A percentile compares a stretch with the other conserved stretches of the same genome.
These are phyloP conservation scores for Stenopsyche tienmushanensis DNA, from an alignment of 1,140 invertebrate genomes.

Conservation along the genomic window DNA sequence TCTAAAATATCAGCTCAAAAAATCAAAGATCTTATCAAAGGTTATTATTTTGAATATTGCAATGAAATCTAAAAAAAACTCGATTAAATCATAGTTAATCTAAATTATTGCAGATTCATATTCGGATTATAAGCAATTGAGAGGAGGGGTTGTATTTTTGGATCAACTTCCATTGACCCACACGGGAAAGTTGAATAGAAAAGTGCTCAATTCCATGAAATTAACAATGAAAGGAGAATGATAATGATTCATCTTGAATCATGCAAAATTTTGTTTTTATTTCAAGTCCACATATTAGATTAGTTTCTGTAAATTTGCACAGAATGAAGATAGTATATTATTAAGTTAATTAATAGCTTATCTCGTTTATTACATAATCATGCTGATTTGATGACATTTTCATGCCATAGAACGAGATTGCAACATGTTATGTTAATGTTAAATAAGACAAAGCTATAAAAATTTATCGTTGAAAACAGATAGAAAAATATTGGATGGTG, in stretches of 20 bases:
- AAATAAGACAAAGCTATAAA: too few relatives aligned
- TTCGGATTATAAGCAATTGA: constrained; percentile 27
- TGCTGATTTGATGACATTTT: too few relatives aligned
- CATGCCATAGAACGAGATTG: too few relatives aligned
- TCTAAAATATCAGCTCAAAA: constrained; percentile 44
- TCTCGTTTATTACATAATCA: too few relatives aligned
- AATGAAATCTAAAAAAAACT: not conserved
- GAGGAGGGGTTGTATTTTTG: constrained; percentile 33
- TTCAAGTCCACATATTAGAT: too few relatives aligned
- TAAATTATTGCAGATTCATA: constrained; percentile 32
- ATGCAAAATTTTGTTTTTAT: too few relatives aligned
- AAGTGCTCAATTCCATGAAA: constrained; percentile 25
- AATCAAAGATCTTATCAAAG: constrained; percentile 46
- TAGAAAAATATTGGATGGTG: too few relatives aligned
- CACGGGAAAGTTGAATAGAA: constrained; percentile 32
- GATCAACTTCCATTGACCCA: constrained; percentile 22
- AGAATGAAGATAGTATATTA: not conserved
- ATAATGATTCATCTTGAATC: too few relatives aligned
- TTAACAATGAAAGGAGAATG: not conserved
- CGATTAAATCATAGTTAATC: too few relatives aligned
- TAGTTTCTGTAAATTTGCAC: not conserved
- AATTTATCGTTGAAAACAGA: too few relatives aligned
- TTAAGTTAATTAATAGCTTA: not conserved
- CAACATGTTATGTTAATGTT: too few relatives aligned
- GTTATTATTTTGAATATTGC: not conserved